phyloP scores from a whole-genome alignment of 1,140 invertebrate species.

The Drosophila willistoni region DNA sequence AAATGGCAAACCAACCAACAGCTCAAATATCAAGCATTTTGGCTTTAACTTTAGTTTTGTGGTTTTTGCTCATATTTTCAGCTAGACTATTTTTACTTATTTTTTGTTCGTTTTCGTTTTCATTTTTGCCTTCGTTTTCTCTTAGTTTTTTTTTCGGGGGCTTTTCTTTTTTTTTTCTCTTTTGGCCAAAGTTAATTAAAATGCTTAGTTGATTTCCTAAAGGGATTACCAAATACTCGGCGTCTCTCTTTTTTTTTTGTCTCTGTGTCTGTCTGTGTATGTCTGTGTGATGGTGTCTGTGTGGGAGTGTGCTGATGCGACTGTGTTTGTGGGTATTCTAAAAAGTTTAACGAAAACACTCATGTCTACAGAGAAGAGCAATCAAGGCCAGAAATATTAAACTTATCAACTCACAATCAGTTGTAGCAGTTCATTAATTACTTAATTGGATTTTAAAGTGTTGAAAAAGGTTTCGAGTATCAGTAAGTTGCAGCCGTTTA shows the following conservation, averaged over 20 bases:
- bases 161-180: background rate
- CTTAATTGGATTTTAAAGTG: background rate
- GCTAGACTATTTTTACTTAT: conserved; percentile 35
- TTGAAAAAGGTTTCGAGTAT: background rate
- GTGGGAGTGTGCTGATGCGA: background rate
- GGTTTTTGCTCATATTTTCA: conserved; percentile 73
- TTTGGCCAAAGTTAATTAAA: conserved; percentile 73
- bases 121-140: conserved; percentile 2
- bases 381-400: too few species aligned
- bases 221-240: conserved; percentile 64
- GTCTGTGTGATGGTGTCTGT: background rate
- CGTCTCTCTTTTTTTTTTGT: conserved; percentile 14
- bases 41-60: conserved; percentile 71
- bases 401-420: background rate
- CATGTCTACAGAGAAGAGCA: too few species aligned
- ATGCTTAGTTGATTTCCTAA: conserved; percentile 77
- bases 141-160: background rate
- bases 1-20: background rate
- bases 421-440: background rate
- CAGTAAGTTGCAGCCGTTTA: background rate
- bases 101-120: background rate
- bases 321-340: too few species aligned
- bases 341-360: too few species aligned
- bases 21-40: conserved; percentile 17
- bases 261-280: conserved; percentile 16